These are phyloP conservation scores for Habroteleia sp. DNA, from an alignment of 2,888 invertebrate species.

Conservation along the genomic window DNA sequence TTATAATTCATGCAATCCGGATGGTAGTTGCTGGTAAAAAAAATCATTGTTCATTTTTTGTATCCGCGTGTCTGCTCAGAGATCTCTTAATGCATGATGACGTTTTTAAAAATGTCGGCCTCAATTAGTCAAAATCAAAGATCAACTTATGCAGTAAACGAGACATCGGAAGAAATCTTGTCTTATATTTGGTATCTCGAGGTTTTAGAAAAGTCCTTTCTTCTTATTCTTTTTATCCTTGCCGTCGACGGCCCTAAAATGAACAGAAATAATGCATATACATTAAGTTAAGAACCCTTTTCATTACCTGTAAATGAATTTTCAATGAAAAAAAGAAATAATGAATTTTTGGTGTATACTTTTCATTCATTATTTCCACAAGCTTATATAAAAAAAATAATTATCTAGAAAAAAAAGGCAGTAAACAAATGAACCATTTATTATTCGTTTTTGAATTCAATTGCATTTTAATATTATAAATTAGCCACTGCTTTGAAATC, in stretches of 20 bases:
- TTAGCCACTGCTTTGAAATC: too few relatives aligned
- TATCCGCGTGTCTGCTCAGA: conserved; percentile 24
- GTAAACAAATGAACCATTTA: too few relatives aligned
- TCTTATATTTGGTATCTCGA: conserved; percentile 58
- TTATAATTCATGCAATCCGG: conserved; percentile 14
- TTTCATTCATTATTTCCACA: too few relatives aligned
- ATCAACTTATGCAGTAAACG: conserved; percentile 19
- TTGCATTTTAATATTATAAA: too few relatives aligned
- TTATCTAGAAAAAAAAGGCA: too few relatives aligned
- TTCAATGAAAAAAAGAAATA: too few relatives aligned
- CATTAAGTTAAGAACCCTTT: neutral
- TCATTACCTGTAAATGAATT: too few relatives aligned
- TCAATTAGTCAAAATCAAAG: conserved; percentile 13
- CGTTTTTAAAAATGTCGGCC: conserved; percentile 18
- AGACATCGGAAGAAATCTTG: conserved; percentile 11
- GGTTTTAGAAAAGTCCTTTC: conserved; percentile 91
- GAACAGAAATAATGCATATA: conserved; percentile 57
- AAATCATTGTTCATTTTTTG: conserved; percentile 10
- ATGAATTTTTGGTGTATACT: neutral
- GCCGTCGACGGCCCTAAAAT: conserved; percentile 90
- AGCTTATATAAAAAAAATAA: too few relatives aligned
- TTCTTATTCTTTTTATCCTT: conserved; percentile 94
- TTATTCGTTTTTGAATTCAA: too few relatives aligned
- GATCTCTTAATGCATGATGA: conserved; percentile 36
- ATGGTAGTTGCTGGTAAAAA: conserved; percentile 11